Evolutionary conservation across 1,140 invertebrate species (phyloP).

Genomic region (Paraescarpia echinospica): DNA sequence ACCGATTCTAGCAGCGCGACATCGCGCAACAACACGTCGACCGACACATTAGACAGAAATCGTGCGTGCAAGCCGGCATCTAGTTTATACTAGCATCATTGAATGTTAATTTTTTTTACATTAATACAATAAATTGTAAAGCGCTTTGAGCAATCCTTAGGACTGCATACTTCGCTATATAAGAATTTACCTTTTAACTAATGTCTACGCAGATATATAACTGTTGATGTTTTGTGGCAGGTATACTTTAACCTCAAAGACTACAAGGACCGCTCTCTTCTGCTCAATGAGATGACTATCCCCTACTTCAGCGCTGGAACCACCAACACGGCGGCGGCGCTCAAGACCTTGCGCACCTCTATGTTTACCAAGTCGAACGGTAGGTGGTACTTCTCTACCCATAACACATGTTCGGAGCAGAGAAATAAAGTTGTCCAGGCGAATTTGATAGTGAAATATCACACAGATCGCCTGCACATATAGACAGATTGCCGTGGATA

Average conservation of each 20-base stretch:
- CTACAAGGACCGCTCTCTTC: background rate
- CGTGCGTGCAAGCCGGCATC: too few relatives aligned
- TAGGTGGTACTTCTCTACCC: background rate
- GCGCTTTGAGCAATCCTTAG: too few relatives aligned
- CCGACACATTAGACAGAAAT: too few relatives aligned
- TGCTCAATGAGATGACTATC: constrained; percentile 14
- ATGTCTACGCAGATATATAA: background rate
- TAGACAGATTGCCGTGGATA: too few relatives aligned
- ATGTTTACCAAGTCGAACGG: constrained; percentile 14
- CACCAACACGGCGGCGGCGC: constrained; percentile 24
- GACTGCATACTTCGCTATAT: too few relatives aligned
- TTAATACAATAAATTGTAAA: too few relatives aligned
- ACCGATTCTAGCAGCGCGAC: too few relatives aligned
- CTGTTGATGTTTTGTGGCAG: background rate
- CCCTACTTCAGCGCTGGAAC: constrained; percentile 23
- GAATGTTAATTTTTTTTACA: too few relatives aligned
- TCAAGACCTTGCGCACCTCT: background rate
- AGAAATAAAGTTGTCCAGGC: background rate
- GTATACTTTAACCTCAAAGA: constrained; percentile 13
- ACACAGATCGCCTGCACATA: background rate
- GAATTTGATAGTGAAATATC: background rate
- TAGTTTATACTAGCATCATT: too few relatives aligned
- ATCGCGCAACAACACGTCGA: too few relatives aligned
- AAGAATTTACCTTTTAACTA: too few relatives aligned
- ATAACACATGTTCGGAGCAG: background rate